These are phyloP conservation scores for Semnornis frantzii DNA, from an alignment of 2,113 vertebrate genomes.

Conservation along the genomic window DNA sequence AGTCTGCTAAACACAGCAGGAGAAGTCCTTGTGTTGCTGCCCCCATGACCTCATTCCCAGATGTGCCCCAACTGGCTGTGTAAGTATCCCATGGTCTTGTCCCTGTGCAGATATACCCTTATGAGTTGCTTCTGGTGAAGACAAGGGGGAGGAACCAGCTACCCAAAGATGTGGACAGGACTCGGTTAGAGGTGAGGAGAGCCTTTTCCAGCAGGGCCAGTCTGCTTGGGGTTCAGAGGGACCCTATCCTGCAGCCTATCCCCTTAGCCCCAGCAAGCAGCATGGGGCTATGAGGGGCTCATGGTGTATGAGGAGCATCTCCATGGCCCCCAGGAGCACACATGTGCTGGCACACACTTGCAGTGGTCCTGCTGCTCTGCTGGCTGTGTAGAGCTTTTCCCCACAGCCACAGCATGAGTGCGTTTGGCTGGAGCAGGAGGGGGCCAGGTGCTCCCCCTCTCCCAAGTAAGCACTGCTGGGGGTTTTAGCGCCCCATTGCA, in stretches of 20 bases:
- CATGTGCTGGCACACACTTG: neutral
- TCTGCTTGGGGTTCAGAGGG: neutral
- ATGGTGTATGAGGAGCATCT: fast-evolving
- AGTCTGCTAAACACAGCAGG: neutral
- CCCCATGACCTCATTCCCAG: neutral
- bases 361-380: neutral
- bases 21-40: neutral
- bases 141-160: conserved; percentile 92
- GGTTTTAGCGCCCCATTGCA: neutral
- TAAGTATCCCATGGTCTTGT: neutral
- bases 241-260: fast-evolving
- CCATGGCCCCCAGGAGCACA: fast-evolving
- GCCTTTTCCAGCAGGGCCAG: neutral
- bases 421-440: neutral
- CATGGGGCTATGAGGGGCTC: fast-evolving
- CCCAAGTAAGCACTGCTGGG: neutral
- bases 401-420: neutral
- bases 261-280: neutral
- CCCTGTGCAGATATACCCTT: conserved; percentile 88
- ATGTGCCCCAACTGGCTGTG: neutral
- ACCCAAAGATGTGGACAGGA: conserved; percentile 94
- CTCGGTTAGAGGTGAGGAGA: conserved; percentile 89
- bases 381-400: neutral
- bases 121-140: conserved; percentile 94
- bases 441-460: too few species aligned